phyloP scores from a whole-genome alignment of 2,888 invertebrate species.

The Apomyelois bistriatella region DNA sequence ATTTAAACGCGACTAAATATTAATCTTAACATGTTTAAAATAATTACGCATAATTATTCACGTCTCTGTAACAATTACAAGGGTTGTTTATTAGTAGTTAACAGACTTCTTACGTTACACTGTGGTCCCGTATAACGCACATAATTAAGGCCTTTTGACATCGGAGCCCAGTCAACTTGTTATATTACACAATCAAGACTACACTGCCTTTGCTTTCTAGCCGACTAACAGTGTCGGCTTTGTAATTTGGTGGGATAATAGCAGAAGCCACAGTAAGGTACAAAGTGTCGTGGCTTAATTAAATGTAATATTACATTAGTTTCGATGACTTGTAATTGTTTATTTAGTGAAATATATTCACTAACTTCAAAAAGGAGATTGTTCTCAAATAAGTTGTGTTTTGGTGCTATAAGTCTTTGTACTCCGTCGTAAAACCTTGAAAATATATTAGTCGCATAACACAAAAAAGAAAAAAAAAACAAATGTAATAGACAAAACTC shows the following conservation, averaged over 20 bases:
- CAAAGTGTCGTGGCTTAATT: background rate
- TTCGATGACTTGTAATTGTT: no score
- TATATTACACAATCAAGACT: slow-evolving; percentile 11
- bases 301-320: background rate
- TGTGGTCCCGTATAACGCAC: slow-evolving; percentile 21
- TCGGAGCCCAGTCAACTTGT: slow-evolving; percentile 20
- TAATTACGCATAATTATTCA: background rate
- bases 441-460: no score
- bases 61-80: background rate
- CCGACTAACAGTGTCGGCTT: background rate
- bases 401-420: no score
- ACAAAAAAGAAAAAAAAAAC: no score
- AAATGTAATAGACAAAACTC: no score
- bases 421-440: no score
- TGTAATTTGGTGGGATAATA: slow-evolving; percentile 4
- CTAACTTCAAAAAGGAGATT: no score
- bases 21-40: background rate
- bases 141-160: slow-evolving; percentile 39
- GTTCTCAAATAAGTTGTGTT: no score
- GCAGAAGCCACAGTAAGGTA: background rate
- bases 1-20: background rate
- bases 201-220: background rate
- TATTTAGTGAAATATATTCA: no score
- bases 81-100: slow-evolving; percentile 5
- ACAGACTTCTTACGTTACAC: slow-evolving; percentile 34